phyloP scores from a whole-genome alignment of 2,888 invertebrate species.

The Polyommatus iphigenia region DNA sequence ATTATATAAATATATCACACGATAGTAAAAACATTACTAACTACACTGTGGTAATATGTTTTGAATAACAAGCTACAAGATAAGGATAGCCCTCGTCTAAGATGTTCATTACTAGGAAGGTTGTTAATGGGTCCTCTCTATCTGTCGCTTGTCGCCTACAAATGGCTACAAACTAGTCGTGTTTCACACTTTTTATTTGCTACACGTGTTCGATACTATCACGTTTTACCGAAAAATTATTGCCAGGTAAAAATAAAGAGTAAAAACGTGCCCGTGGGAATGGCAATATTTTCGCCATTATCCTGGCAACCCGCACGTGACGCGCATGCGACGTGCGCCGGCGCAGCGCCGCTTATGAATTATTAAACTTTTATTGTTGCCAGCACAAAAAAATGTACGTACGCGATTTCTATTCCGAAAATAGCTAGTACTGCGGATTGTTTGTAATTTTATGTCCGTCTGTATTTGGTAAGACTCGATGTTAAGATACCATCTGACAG shows the following conservation, averaged over 20 bases:
- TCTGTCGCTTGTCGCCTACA: slow-evolving; percentile 3
- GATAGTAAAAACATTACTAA: background rate
- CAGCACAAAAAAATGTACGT: slow-evolving; percentile 62
- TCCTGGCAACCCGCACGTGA: slow-evolving; percentile 69
- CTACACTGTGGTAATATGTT: background rate
- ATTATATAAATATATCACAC: background rate
- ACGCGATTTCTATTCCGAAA: slow-evolving; percentile 71
- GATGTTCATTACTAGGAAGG: slow-evolving; percentile 18
- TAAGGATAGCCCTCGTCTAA: background rate
- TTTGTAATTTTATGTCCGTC: slow-evolving; percentile 67
- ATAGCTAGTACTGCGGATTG: slow-evolving; percentile 58
- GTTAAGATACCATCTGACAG: slow-evolving; percentile 39
- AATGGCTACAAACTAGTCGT: slow-evolving; percentile 11
- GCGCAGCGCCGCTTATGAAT: slow-evolving; percentile 66
- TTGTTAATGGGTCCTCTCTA: background rate
- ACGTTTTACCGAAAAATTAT: slow-evolving; percentile 23
- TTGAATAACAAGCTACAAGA: background rate
- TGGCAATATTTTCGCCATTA: slow-evolving; percentile 66
- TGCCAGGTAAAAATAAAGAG: background rate
- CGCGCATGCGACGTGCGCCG: slow-evolving; percentile 54
- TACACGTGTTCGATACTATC: slow-evolving; percentile 27
- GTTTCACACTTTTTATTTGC: slow-evolving; percentile 16
- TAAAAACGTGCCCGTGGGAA: slow-evolving; percentile 69
- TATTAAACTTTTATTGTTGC: slow-evolving; percentile 76
- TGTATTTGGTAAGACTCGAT: slow-evolving; percentile 62